Evolutionary conservation across 2,113 vertebrate genomes (phyloP).

Genomic region (Tragulus kanchil): DNA sequence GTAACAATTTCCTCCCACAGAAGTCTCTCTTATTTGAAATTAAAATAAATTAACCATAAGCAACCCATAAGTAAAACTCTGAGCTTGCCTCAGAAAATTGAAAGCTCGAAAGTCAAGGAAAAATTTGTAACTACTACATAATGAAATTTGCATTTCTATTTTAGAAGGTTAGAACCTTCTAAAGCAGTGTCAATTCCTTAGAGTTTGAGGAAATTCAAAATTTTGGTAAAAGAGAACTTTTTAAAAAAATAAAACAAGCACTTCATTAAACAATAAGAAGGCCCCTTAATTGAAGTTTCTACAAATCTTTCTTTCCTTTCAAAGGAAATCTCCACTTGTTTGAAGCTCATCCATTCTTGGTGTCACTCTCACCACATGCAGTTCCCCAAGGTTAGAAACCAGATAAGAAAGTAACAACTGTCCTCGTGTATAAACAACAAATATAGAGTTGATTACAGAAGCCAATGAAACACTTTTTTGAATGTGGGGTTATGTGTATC

Average conservation of each 20-base stretch:
- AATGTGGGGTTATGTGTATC: slow-evolving; percentile 62
- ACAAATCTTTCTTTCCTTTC: neutral
- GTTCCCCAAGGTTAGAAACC: slow-evolving; percentile 55
- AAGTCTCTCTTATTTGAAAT: neutral
- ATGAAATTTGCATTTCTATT: neutral
- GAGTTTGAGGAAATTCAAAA: neutral
- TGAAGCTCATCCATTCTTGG: slow-evolving; percentile 22
- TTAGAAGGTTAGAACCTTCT: slow-evolving; percentile 20
- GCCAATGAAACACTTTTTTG: slow-evolving; percentile 39
- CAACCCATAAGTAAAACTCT: neutral
- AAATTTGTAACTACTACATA: neutral
- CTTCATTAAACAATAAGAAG: neutral
- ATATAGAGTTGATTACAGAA: slow-evolving; percentile 23
- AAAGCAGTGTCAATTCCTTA: slow-evolving; percentile 32
- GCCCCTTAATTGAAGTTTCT: neutral
- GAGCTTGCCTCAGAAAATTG: slow-evolving; percentile 1
- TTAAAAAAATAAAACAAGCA: neutral
- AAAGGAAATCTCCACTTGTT: slow-evolving; percentile 41
- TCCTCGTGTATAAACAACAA: slow-evolving; percentile 42
- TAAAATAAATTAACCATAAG: slow-evolving; percentile 26
- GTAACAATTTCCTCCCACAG: neutral
- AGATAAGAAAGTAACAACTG: slow-evolving; percentile 60
- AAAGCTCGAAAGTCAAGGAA: slow-evolving; percentile 32
- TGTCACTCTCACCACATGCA: slow-evolving; percentile 53
- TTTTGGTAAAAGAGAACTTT: neutral